Base-by-base conservation (phyloP, 2,888 invertebrate genomes). In the Epirrita christyi region DNA sequence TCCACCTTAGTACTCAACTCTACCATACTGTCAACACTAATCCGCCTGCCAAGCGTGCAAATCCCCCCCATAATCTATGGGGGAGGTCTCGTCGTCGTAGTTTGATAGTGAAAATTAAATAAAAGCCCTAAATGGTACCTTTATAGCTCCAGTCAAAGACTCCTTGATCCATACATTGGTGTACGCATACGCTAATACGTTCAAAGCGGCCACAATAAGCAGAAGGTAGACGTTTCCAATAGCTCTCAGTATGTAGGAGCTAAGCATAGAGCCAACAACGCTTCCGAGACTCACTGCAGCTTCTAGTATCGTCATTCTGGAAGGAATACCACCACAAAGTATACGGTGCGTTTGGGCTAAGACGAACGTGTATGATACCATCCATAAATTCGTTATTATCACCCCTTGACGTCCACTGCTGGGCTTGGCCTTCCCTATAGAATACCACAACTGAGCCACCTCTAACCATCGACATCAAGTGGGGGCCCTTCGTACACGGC, bases 301-400 rank as follows among this genome's bases (percentile, higher is more conserved):
- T 72, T 95, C 94, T 61, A 95, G 77, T 36, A 94, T 68, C 1
- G 93, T 94, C 93, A 95, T 94, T 79, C 95, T 95, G 78, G 37
- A 88, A 85, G 64, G 63, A 63, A 63, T 68, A 58, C 52, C 59
- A 13, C 27, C 56, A 64, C 59, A 55, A 59, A 62, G 66, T 58
- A 58, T 62, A 47, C 58, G 36, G 42, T 46, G 49, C 51, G 43
- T 38, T 46, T 50, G 15, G 27, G 36, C 38, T 44, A 9, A 1
- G 34, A 45, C 36, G 6, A 40, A 28, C 10, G 8, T 42, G n/a
- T 13, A 21, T 3, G 21, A 21, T 21, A 21, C 21, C 21, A 21
- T 21, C 4, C 21, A 3, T 21, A 21, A 3, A 21, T 21, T 21
- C 21, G 4, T 21, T 3, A 21, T 21, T 4, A 21, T 21, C 21